Base-by-base conservation (phyloP, 1,140 invertebrate species). In the Diabrotica virgifera region DNA sequence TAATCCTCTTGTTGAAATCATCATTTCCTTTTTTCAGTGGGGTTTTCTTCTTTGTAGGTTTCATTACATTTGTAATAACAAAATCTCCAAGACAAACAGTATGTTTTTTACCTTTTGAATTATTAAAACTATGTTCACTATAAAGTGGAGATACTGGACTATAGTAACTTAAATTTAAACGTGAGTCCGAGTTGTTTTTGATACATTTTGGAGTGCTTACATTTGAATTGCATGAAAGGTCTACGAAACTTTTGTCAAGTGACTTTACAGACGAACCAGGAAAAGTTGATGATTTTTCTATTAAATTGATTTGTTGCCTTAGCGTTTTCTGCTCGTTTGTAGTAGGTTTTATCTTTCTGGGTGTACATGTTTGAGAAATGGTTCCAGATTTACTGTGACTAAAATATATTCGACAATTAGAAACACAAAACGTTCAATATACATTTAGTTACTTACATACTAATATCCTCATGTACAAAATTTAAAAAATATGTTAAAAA, bases 401-500 rank as follows among this genome's bases (percentile, higher is more conserved):
- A 35, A 50, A 52, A 68, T 24, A 50, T 54, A 51, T 52, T 59
- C 5, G 37, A 59, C 11, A 62, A 24, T 24, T 53, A n/a, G 24
- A 62, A 64, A 35, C 12, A 52, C 58, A 63, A 60, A 12, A 7
- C 50, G 13, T 50, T 67, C n/a, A 24, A 7, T 59, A n/a, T 35
- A 5, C 14, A 50, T 37, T 0, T 36, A 53, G 52, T 50, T 52
- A 69, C 67, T 63, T 69, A 75, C 76, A 66, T 62, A 14, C 63
- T 55, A n/a, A 72, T 59, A 51, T 71, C 66, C 37, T 78, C 76
- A 62, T 79, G 77, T 7, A 79, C 60, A 55, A 67, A 76, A 68
- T 79, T 79, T 5, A 79, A 64, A 62, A 79, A 75, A 66, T 70
- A 75, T 8, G 74, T 74, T 12, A 76, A 59, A 62, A 79, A 79